Conservation (phyloP, 2,797 vertebrate genomes). For the Tenualosa ilisha region DNA sequence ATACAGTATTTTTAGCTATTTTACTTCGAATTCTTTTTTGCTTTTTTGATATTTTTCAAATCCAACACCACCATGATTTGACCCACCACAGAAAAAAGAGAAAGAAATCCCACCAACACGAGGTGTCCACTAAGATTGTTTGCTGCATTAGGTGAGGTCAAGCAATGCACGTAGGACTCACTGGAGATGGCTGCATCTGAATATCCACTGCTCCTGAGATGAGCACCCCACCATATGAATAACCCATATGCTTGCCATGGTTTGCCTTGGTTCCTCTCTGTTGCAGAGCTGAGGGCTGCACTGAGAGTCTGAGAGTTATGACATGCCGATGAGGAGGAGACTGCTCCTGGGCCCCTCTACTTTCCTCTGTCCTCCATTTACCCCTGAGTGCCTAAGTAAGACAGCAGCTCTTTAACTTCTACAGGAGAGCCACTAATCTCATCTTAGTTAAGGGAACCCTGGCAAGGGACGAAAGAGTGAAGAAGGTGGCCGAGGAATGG, state of each 20-base stretch:
- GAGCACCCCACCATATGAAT: background rate
- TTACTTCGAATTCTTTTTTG: no score
- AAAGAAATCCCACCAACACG: background rate
- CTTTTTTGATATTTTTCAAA: background rate
- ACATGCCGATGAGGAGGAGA: background rate
- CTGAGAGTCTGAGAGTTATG: background rate
- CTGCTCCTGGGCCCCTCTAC: background rate
- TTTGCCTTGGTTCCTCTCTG: background rate
- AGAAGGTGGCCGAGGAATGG: background rate
- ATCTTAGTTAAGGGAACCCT: background rate
- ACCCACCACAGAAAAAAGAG: background rate
- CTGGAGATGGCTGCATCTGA: background rate
- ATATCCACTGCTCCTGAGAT: background rate
- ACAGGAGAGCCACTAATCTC: background rate
- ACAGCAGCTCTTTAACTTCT: background rate
- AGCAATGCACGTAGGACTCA: background rate
- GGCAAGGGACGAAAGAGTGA: background rate
- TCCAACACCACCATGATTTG: background rate
- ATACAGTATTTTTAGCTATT: background rate
- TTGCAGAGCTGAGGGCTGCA: no score
- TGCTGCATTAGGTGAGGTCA: background rate
- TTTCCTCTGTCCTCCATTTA: background rate
- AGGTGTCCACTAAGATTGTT: background rate
- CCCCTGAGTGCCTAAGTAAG: background rate
- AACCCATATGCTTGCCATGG: background rate